Conservation (phyloP, 2,113 vertebrate genomes). For the Rafetus swinhoei region DNA sequence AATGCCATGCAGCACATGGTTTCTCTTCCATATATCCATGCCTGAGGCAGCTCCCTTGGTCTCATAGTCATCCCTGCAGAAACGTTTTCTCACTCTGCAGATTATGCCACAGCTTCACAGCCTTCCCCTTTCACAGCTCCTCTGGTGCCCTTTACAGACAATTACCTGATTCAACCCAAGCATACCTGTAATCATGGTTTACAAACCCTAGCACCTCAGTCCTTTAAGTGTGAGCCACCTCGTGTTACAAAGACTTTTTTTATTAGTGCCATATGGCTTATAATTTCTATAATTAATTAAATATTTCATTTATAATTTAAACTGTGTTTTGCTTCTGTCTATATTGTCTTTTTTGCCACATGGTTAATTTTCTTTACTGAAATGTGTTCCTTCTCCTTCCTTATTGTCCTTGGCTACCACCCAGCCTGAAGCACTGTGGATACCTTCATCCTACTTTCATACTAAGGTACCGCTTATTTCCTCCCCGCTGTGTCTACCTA, state of each 20-base stretch:
- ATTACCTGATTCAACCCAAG: not conserved
- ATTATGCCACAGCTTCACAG: not conserved
- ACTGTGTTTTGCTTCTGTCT: not conserved
- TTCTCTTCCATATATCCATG: not conserved
- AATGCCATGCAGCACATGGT: not conserved
- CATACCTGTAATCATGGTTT: no score
- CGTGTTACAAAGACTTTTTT: not conserved
- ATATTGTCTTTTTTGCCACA: not conserved
- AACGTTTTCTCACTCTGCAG: not conserved
- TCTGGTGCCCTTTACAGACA: not conserved
- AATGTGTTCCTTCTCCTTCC: not conserved
- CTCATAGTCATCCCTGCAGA: not conserved
- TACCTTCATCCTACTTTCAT: not conserved
- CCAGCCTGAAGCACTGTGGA: not conserved
- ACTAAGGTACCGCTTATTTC: not conserved
- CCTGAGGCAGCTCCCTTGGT: not conserved
- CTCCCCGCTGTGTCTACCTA: not conserved
- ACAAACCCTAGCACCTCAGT: no score
- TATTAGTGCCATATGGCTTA: not conserved
- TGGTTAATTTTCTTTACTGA: not conserved
- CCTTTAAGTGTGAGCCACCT: no score
- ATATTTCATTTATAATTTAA: not conserved
- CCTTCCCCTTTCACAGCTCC: not conserved
- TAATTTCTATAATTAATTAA: not conserved
- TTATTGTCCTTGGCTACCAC: not conserved